Conservation (phyloP, 2,113 vertebrate species). For the Physeter macrocephalus region DNA sequence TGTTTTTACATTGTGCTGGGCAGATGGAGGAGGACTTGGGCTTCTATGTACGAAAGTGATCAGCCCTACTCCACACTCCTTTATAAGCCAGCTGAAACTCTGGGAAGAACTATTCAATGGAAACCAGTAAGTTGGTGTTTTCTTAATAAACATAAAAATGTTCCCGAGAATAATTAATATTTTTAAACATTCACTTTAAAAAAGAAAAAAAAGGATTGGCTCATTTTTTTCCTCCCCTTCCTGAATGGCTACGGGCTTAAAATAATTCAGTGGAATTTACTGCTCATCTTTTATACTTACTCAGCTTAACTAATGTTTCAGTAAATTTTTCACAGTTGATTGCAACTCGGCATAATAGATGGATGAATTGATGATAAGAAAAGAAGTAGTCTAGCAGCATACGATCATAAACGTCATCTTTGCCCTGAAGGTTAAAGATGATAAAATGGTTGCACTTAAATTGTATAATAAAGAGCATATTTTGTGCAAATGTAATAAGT, state of each 20-base stretch:
- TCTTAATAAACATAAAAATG: constrained; percentile 72
- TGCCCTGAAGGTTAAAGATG: constrained; percentile 89
- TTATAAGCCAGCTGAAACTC: constrained; percentile 67
- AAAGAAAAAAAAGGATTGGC: constrained; percentile 48
- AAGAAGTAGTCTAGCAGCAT: constrained; percentile 99
- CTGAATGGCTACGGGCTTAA: constrained; percentile 57
- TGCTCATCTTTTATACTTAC: constrained; percentile 83
- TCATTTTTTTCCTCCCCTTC: constrained; percentile 66
- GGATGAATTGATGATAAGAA: constrained; percentile 99
- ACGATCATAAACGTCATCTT: constrained; percentile 97
- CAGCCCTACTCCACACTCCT: constrained; percentile 58
- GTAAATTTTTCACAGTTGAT: constrained; percentile 99
- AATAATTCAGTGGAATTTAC: constrained; percentile 71
- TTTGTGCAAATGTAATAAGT: constrained; percentile 75
- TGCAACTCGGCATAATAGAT: constrained; percentile 97
- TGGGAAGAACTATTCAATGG: constrained; percentile 65
- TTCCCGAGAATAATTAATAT: constrained; percentile 48
- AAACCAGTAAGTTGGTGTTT: constrained; percentile 76
- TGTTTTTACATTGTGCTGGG: constrained; percentile 54
- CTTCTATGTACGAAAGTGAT: constrained; percentile 16
- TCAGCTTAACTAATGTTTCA: constrained; percentile 98
- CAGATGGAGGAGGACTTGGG: constrained; percentile 37
- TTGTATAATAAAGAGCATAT: constrained; percentile 76
- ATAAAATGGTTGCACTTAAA: constrained; percentile 76
- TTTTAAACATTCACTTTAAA: constrained; percentile 71